Percentiles rank a stretch among this genome's conserved stretches.
Evolutionary conservation across 2,888 invertebrate genomes (phyloP).

Genomic region (Tanaodytes sp.): DNA sequence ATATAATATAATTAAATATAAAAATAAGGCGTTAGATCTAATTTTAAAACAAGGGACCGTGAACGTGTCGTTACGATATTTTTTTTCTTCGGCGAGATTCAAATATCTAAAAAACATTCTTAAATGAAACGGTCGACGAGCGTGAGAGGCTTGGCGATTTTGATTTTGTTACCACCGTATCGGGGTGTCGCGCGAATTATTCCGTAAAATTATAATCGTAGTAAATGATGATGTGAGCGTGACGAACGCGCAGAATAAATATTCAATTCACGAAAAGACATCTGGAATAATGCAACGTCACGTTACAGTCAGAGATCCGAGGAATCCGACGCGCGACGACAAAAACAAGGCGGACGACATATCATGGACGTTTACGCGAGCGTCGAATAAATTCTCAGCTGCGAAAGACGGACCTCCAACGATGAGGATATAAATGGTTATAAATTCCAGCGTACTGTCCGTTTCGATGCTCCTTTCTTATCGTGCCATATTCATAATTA

Average conservation of each 20-base stretch:
- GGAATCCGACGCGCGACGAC: conserved; percentile 67
- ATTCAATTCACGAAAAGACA: conserved; percentile 35
- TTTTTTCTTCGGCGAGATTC: no score
- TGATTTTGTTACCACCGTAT: no score
- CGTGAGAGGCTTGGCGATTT: no score
- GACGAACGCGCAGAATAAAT: conserved; percentile 41
- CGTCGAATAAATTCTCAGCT: conserved; percentile 65
- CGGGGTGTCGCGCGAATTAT: no score
- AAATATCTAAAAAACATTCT: no score
- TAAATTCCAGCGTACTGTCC: conserved; percentile 58
- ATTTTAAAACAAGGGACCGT: no score
- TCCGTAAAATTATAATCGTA: no score
- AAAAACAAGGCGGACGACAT: conserved; percentile 67
- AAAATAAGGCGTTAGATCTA: no score
- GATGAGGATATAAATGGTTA: conserved; percentile 63
- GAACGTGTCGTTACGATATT: no score
- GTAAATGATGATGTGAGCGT: no score
- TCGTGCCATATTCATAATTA: conserved; percentile 35
- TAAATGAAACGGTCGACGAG: no score
- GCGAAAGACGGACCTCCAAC: conserved; percentile 51
- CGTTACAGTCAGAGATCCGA: conserved; percentile 62
- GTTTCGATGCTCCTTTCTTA: conserved; percentile 20
- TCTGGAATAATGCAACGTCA: conserved; percentile 35
- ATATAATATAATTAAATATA: no score
- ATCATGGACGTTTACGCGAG: conserved; percentile 67